These are phyloP conservation scores for Rhynchotus rufescens DNA, from an alignment of 2,797 vertebrate genomes.

Conservation along the genomic window DNA sequence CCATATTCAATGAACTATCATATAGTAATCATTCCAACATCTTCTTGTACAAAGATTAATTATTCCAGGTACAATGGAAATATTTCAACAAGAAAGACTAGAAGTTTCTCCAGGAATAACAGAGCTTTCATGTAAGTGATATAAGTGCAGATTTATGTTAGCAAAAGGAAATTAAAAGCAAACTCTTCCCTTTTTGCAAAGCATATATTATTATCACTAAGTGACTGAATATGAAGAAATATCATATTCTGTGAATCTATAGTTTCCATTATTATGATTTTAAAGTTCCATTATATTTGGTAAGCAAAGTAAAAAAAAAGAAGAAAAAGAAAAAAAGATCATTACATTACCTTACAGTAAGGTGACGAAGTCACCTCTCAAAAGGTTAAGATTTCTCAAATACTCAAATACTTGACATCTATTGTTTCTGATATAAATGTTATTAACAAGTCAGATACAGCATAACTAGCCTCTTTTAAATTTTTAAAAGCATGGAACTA, in stretches of 20 bases:
- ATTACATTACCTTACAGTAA: neutral
- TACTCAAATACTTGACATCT: neutral
- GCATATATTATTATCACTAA: neutral
- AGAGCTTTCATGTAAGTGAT: neutral
- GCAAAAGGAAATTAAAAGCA: neutral
- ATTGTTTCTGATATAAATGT: neutral
- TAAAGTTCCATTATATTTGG: neutral
- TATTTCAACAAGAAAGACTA: neutral
- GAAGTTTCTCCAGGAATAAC: neutral
- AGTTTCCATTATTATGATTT: neutral
- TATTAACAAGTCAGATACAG: neutral
- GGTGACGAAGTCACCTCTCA: neutral
- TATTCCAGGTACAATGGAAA: neutral
- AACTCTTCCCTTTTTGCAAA: neutral
- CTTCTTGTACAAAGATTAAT: neutral
- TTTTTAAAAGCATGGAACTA: neutral
- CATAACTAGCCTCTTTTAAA: neutral
- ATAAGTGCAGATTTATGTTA: neutral
- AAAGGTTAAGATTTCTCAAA: neutral
- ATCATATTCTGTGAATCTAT: neutral
- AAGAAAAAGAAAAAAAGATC: no score
- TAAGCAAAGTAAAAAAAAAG: neutral
- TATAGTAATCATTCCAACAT: neutral
- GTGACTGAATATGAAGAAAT: neutral
- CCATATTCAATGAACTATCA: neutral